Conservation (phyloP, 2,888 invertebrate species). For the Sepiola atlantica region DNA sequence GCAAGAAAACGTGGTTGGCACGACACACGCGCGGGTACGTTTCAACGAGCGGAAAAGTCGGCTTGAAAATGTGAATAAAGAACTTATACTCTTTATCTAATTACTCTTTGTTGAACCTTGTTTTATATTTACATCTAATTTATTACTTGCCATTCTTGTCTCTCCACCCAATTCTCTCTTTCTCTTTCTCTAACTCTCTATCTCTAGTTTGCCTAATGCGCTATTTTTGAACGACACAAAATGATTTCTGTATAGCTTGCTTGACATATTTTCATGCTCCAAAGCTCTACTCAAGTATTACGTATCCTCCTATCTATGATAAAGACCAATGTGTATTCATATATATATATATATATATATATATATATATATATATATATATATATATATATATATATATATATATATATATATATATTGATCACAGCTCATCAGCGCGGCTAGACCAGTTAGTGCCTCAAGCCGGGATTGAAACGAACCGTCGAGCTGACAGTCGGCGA, state of each 20-base stretch:
- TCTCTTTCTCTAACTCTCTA: background rate
- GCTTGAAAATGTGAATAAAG: background rate
- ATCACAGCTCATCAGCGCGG: too few species aligned
- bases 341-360: background rate
- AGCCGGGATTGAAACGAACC: too few species aligned
- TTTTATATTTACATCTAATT: too few species aligned
- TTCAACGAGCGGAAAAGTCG: background rate
- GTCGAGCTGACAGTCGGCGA: too few species aligned
- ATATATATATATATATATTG: background rate
- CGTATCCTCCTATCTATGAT: background rate
- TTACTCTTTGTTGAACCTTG: rapidly evolving
- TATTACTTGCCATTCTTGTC: background rate
- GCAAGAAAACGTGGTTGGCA: background rate
- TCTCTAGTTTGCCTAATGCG: background rate
- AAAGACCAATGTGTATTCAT: background rate
- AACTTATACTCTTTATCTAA: background rate
- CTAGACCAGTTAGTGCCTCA: too few species aligned
- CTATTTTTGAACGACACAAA: too few species aligned
- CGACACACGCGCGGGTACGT: background rate
- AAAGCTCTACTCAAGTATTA: too few species aligned
- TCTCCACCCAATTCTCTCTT: background rate
- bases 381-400: background rate
- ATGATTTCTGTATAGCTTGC: background rate
- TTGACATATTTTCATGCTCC: too few species aligned
- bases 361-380: background rate